These are phyloP conservation scores for Mobula hypostoma DNA, from an alignment of 2,113 vertebrate species.

Conservation along the genomic window DNA sequence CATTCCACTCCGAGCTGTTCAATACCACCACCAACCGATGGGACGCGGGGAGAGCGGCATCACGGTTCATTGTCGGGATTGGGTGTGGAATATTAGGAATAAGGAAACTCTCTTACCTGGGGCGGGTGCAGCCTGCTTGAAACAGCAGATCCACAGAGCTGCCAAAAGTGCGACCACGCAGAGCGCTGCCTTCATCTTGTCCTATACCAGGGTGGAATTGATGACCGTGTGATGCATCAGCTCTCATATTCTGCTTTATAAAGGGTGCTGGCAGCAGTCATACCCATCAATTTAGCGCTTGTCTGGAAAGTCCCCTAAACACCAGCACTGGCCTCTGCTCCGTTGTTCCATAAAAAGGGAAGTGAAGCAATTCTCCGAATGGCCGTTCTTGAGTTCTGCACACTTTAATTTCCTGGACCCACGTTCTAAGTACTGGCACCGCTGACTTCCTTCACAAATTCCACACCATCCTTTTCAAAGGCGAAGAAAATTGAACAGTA, in stretches of 20 bases:
- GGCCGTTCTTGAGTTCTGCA: background rate
- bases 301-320: background rate
- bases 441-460: no score
- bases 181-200: background rate
- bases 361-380: background rate
- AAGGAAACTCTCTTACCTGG: background rate
- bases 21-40: background rate
- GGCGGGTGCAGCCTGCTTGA: background rate
- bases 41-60: background rate
- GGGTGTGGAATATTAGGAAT: background rate
- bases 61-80: background rate
- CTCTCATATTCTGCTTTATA: background rate
- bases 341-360: background rate
- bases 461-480: no score
- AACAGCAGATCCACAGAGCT: background rate
- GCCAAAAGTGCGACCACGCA: background rate
- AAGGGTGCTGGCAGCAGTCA: background rate
- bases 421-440: background rate
- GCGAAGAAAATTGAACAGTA: no score
- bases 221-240: background rate
- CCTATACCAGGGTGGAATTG: background rate
- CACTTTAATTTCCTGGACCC: background rate
- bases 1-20: background rate
- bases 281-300: background rate
- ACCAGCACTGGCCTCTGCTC: background rate